Evolutionary conservation across 1,140 invertebrate genomes (phyloP), one percentile per base, ranked within the genome.

Genomic region (Apis laboriosa): DNA sequence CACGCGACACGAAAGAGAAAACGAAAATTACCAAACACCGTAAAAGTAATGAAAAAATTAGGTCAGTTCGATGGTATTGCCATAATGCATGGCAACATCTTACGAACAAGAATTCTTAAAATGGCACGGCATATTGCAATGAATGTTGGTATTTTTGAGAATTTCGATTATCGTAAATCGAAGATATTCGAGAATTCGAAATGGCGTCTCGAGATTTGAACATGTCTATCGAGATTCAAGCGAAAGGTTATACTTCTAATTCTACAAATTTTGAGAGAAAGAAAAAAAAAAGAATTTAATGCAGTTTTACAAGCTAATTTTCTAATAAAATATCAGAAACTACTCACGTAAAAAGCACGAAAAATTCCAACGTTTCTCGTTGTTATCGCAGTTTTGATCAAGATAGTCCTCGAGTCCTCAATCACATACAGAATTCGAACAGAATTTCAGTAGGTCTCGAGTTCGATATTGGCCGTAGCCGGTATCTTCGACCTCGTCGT

Each of bases 401-500:
- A 70, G 64, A 15, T 43, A 43, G 34, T 7, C 34, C 34, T 43
- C 5, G 9, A 13, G 63, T 67, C 13, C 68, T 49, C 58, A 58
- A 80, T 73, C 49, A 58, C 28, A 11, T 28, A 28, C 53, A 43
- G 34, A 28, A 67, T 34, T 17, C 34, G 34, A 67, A 49, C 51
- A 49, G 28, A 53, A 64, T 55, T 83, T 83, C 76, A 78, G 67
- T 83, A 61, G 81, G 67, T 83, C 58, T 78, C 17, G 60, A 60
- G 76, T 64, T 77, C 64, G 80, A 82, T 76, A 56, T 75, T 60
- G 56, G 56, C 43, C 60, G 84, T 70, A 72, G 82, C 78, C 72
- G 80, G 66, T 75, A 71, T 84, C 83, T 73, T 81, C 70, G 77
- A 76, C 61, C 66, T 77, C 70, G 74, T 77, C 75, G 82, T 80